Conservation (phyloP, 2,113 vertebrate species). For the Notothenia rossii region DNA sequence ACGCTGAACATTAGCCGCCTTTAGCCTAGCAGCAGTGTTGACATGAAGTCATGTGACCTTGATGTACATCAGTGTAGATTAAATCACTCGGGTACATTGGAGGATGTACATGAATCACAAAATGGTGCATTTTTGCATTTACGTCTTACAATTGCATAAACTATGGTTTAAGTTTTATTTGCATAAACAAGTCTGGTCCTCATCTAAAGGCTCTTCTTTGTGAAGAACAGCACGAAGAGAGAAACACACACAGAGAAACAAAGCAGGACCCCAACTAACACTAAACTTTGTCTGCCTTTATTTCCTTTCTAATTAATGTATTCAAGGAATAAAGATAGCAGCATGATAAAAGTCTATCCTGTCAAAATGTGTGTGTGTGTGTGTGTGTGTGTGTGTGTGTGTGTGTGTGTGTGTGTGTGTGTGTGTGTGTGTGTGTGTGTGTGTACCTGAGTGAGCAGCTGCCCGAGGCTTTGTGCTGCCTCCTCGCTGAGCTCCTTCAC, state of each 20-base stretch:
- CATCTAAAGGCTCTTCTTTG: not conserved
- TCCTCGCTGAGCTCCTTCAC: conserved; percentile 82
- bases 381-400: conserved; percentile 16
- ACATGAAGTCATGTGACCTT: no score
- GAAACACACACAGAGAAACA: not conserved
- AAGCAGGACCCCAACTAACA: not conserved
- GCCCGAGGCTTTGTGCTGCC: conserved; percentile 81
- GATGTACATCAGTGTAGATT: no score
- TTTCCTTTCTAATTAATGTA: not conserved
- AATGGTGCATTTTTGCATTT: no score
- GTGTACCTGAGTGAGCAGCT: conserved; percentile 88
- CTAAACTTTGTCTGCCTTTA: conserved; percentile 16
- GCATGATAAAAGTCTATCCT: not conserved
- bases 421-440: conserved; percentile 38
- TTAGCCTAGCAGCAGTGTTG: no score
- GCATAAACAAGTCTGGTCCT: not conserved
- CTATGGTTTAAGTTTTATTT: not conserved
- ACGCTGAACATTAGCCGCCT: no score
- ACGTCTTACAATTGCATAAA: no score
- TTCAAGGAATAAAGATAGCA: not conserved
- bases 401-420: conserved; percentile 17
- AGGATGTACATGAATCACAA: no score
- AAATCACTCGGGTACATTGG: no score
- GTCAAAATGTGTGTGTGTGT: conserved; percentile 69
- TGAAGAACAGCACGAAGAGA: not conserved